Evolutionary conservation across 2,888 invertebrate genomes (phyloP).

Genomic region (Drosophila vallismaia): DNA sequence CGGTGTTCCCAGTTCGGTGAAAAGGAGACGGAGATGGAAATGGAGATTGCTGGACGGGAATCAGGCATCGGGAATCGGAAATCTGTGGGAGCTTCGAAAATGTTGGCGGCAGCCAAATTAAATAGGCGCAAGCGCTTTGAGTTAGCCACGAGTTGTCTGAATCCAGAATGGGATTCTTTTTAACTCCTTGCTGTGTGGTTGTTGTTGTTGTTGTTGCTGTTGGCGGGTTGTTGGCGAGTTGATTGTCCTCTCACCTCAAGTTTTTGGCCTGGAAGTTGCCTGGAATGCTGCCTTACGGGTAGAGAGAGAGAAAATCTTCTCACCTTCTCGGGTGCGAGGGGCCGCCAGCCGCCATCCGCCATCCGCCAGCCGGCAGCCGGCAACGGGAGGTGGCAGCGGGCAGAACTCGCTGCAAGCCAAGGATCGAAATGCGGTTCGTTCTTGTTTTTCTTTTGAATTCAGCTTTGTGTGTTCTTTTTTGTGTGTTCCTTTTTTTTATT

Average conservation of each 20-base stretch:
- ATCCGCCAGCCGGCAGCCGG: conserved; percentile 7
- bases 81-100: conserved; percentile 73
- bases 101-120: conserved; percentile 75
- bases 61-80: conserved; percentile 70
- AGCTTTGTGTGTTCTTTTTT: conserved; percentile 47
- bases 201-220: conserved; percentile 14
- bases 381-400: conserved; percentile 24
- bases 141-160: conserved; percentile 71
- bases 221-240: conserved; percentile 58
- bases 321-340: conserved; percentile 62
- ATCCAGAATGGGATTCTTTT: conserved; percentile 52
- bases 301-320: conserved; percentile 76
- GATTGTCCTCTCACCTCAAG: conserved; percentile 77
- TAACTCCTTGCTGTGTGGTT: conserved; percentile 24
- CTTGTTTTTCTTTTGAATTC: conserved; percentile 75
- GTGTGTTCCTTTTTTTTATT: conserved; percentile 47
- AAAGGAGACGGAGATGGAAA: background rate
- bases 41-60: conserved; percentile 27
- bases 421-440: conserved; percentile 52
- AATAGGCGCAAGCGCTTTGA: conserved; percentile 78
- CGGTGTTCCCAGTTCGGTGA: background rate
- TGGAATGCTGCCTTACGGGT: conserved; percentile 78
- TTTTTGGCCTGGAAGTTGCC: conserved; percentile 58
- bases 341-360: conserved; percentile 1
- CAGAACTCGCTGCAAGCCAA: conserved; percentile 22